These are phyloP conservation scores for Clamator glandarius DNA, from an alignment of 2,797 vertebrate species.

Conservation along the genomic window DNA sequence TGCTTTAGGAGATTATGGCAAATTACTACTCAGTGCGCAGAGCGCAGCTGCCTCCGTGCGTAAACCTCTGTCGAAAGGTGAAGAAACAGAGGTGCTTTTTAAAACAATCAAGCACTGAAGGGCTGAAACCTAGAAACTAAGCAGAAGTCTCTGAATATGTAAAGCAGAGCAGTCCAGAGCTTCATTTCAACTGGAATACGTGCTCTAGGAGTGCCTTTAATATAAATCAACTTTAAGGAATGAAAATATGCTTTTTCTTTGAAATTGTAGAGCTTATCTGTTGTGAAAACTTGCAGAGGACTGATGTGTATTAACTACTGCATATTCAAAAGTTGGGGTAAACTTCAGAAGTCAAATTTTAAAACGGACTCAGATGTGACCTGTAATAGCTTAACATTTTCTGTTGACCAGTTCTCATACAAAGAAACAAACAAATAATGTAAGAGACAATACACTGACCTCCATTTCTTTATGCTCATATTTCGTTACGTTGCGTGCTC, in stretches of 20 bases:
- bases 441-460: slow-evolving; percentile 76
- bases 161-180: neutral
- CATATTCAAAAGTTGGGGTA: neutral
- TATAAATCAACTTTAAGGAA: neutral
- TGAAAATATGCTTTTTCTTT: neutral
- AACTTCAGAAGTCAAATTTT: neutral
- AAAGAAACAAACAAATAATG: neutral
- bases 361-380: neutral
- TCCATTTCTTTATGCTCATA: slow-evolving; percentile 93
- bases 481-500: slow-evolving; percentile 85
- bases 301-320: neutral
- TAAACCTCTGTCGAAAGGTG: neutral
- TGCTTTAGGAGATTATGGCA: neutral
- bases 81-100: neutral
- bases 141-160: neutral
- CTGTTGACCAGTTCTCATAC: neutral
- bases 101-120: neutral
- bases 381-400: neutral
- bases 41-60: neutral
- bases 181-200: neutral
- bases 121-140: neutral
- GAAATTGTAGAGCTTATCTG: neutral
- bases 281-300: neutral
- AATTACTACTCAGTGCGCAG: neutral
- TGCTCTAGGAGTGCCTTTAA: neutral